These are phyloP conservation scores for Pogonomyrmex barbatus DNA, from an alignment of 1,140 invertebrate species.

Conservation along the genomic window DNA sequence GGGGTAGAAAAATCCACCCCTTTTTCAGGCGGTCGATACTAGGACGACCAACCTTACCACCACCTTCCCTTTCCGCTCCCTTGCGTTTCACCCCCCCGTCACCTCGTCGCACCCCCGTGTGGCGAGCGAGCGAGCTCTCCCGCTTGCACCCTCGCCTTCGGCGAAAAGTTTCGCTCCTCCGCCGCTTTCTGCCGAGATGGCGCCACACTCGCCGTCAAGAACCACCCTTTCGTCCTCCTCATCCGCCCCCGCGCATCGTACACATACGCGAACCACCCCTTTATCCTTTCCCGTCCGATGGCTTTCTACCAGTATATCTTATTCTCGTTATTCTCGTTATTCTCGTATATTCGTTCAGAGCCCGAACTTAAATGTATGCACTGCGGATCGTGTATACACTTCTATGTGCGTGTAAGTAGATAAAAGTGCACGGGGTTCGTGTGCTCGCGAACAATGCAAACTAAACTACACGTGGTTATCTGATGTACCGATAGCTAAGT, in stretches of 20 bases:
- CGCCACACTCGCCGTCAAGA: conserved; percentile 78
- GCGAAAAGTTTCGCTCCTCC: conserved; percentile 75
- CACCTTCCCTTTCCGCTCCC: conserved; percentile 75
- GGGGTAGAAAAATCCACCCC: conserved; percentile 84
- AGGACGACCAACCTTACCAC: conserved; percentile 79
- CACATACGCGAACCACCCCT: conserved; percentile 58
- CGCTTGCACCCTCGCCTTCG: conserved; percentile 55
- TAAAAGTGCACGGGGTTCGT: conserved; percentile 28
- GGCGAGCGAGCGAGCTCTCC: conserved; percentile 56
- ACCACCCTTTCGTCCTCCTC: conserved; percentile 66
- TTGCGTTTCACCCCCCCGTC: conserved; percentile 68
- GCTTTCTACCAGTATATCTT: conserved; percentile 15
- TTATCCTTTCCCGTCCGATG: conserved; percentile 14
- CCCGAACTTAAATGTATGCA: conserved; percentile 9
- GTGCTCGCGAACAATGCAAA: conserved; percentile 57
- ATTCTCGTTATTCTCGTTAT: conserved; percentile 25
- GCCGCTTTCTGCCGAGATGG: conserved; percentile 81
- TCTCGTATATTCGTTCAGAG: conserved; percentile 31
- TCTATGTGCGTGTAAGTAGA: conserved; percentile 5
- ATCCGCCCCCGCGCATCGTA: conserved; percentile 18
- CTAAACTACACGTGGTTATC: conserved; percentile 63
- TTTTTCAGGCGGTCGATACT: conserved; percentile 84
- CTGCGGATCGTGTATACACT: conserved; percentile 3
- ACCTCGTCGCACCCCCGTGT: conserved; percentile 73
- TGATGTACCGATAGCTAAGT: conserved; percentile 74